phyloP scores from a whole-genome alignment of 1,140 invertebrate species.

The Glomeris maerens region DNA sequence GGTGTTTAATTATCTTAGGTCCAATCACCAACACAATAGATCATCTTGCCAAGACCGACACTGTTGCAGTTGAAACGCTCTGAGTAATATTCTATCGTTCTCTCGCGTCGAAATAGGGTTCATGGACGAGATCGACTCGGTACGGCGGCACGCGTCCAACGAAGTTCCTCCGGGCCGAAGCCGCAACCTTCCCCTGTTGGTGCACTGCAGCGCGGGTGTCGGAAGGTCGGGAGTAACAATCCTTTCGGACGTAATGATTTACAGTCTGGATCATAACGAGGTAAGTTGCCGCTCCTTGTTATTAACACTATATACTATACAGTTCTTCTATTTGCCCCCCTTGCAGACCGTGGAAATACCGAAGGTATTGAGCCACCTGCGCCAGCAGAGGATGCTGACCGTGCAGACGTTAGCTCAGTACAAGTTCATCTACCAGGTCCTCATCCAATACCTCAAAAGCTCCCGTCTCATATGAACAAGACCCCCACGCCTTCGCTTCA shows the following conservation, averaged over 20 bases:
- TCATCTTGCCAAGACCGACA: too few relatives aligned
- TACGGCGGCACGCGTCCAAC: slow-evolving; percentile 45
- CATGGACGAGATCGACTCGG: slow-evolving; percentile 67
- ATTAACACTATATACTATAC: slow-evolving; percentile 8
- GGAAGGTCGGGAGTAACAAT: slow-evolving; percentile 61
- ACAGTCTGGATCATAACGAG: slow-evolving; percentile 74
- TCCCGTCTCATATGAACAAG: slow-evolving; percentile 69
- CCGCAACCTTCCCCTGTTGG: slow-evolving; percentile 49
- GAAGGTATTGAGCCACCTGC: slow-evolving; percentile 52
- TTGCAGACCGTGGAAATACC: slow-evolving; percentile 59
- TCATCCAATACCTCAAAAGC: slow-evolving; percentile 70
- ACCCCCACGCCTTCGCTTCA: too few relatives aligned
- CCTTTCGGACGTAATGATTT: slow-evolving; percentile 58
- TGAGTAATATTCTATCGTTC: neutral
- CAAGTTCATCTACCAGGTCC: slow-evolving; percentile 67
- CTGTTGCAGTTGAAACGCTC: too few relatives aligned
- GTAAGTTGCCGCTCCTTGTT: slow-evolving; percentile 32
- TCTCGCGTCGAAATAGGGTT: slow-evolving; percentile 39
- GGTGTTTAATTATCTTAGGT: too few relatives aligned
- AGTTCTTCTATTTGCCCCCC: slow-evolving; percentile 18
- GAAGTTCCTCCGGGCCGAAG: slow-evolving; percentile 51
- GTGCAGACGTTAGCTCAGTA: slow-evolving; percentile 78
- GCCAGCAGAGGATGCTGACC: slow-evolving; percentile 69
- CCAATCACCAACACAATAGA: too few relatives aligned
- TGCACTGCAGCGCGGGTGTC: slow-evolving; percentile 54